Evolutionary conservation across 2,797 vertebrate genomes (phyloP).

Genomic region (Thunnus albacares): DNA sequence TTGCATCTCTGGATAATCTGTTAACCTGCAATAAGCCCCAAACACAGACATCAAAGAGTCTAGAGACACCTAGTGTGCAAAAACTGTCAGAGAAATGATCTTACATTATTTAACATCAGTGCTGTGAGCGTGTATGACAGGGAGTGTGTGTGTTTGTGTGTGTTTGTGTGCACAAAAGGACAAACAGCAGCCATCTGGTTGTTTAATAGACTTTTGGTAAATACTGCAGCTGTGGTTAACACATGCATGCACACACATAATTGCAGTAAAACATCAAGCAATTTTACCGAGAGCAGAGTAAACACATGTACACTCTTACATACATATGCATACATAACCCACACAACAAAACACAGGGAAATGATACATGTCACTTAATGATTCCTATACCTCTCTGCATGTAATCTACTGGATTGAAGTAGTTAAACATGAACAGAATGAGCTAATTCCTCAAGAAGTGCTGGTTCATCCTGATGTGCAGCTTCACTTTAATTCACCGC

Average conservation of each 20-base stretch:
- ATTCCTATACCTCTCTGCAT: not conserved
- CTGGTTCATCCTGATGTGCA: too few relatives aligned
- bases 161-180: constrained; percentile 19
- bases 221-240: constrained; percentile 43
- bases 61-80: constrained; percentile 16
- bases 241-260: constrained; percentile 19
- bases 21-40: constrained; percentile 25
- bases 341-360: not conserved
- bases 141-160: not conserved
- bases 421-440: too few relatives aligned
- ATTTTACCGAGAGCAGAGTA: not conserved
- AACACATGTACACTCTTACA: not conserved
- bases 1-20: constrained; percentile 26
- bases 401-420: not conserved
- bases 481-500: too few relatives aligned
- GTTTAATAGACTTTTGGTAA: constrained; percentile 50
- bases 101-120: constrained; percentile 27
- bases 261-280: constrained; percentile 17
- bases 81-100: constrained; percentile 11
- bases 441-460: too few relatives aligned
- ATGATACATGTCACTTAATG: not conserved
- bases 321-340: not conserved
- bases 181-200: constrained; percentile 54
- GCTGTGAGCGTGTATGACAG: not conserved
- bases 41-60: constrained; percentile 24